Percentiles rank a stretch among this genome's conserved stretches.
Evolutionary conservation across 2,113 vertebrate genomes (phyloP).

Genomic region (Sander vitreus): DNA sequence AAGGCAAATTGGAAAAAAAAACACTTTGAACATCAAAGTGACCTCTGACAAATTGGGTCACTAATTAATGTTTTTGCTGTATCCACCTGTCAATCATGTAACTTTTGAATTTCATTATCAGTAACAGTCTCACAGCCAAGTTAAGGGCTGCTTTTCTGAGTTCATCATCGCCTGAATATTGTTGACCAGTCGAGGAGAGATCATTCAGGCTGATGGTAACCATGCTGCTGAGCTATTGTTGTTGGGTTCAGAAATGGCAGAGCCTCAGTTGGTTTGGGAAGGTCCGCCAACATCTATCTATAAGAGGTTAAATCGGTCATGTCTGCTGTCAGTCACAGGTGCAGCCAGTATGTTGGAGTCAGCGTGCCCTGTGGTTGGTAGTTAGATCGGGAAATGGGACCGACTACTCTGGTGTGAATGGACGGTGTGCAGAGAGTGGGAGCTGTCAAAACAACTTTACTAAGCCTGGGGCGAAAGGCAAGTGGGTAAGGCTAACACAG

Average conservation of each 20-base stretch:
- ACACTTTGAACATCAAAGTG: conserved; percentile 21
- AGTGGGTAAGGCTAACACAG: conserved; percentile 37
- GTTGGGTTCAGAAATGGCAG: conserved; percentile 16
- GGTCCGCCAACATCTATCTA: neutral
- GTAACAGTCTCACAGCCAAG: neutral
- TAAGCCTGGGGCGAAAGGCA: conserved; percentile 37
- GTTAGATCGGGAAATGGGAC: conserved; percentile 25
- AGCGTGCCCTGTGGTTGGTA: neutral
- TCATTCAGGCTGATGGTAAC: neutral
- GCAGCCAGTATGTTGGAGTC: conserved; percentile 23
- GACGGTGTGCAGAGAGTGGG: conserved; percentile 21
- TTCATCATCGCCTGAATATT: conserved; percentile 8
- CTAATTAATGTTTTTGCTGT: conserved; percentile 28
- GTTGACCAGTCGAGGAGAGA: neutral
- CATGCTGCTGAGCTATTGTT: neutral
- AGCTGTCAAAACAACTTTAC: conserved; percentile 62
- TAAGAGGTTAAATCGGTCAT: conserved; percentile 6
- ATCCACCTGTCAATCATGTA: conserved; percentile 24
- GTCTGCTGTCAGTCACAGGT: conserved; percentile 44
- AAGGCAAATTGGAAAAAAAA: conserved; percentile 38
- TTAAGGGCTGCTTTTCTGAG: conserved; percentile 5
- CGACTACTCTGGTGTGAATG: conserved; percentile 17
- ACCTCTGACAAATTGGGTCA: conserved; percentile 42
- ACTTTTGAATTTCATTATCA: conserved; percentile 21
- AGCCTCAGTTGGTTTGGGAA: neutral